Evolutionary conservation across 2,797 vertebrate species (phyloP).

Genomic region (Acropternis orthonyx): DNA sequence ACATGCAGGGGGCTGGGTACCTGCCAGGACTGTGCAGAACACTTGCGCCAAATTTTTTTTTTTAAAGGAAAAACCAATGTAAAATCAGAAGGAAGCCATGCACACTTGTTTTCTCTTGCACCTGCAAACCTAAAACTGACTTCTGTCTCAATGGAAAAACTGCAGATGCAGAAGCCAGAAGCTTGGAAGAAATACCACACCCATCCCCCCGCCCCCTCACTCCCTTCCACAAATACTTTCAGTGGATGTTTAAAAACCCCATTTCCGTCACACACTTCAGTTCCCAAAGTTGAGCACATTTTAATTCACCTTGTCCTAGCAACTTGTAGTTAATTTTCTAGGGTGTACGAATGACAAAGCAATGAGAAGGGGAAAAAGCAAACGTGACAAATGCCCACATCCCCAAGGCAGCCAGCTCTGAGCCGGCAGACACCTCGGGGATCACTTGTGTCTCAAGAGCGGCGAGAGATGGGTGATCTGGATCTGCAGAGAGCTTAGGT

Average conservation of each 20-base stretch:
- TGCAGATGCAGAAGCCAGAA: background rate
- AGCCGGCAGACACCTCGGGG: background rate
- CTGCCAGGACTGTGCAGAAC: conserved; percentile 10
- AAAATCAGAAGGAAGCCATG: background rate
- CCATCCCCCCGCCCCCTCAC: accelerated
- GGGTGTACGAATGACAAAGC: background rate
- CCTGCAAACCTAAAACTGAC: background rate
- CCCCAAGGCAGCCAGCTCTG: background rate
- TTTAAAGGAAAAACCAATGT: background rate
- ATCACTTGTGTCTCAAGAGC: background rate
- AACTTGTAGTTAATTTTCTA: background rate
- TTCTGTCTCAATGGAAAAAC: background rate
- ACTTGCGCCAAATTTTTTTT: background rate
- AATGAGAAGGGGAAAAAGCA: background rate
- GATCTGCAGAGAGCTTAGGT: background rate
- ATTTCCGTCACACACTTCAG: background rate
- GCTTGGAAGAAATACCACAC: background rate
- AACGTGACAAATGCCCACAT: background rate
- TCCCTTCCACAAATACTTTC: background rate
- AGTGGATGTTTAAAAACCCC: background rate
- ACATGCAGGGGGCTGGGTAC: background rate
- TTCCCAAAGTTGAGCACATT: background rate
- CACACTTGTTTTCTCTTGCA: background rate
- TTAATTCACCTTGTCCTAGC: background rate
- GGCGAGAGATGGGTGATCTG: background rate